These are phyloP conservation scores for Lomographa bimaculata DNA, from an alignment of 2,888 invertebrate species.

Conservation along the genomic window DNA sequence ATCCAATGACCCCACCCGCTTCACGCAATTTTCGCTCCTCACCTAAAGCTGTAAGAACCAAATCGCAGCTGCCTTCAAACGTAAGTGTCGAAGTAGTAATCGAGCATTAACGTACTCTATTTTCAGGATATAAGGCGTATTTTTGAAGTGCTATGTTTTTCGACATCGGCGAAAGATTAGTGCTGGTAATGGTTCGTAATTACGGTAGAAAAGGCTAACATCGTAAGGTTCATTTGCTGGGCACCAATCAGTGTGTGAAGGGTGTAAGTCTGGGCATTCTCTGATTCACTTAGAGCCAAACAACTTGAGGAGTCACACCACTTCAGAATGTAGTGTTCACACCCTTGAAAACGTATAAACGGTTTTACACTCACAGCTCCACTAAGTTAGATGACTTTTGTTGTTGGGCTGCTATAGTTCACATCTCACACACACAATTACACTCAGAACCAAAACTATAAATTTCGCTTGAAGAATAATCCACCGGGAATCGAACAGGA, in stretches of 20 bases:
- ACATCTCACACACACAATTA: too few species aligned
- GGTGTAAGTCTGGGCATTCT: constrained; percentile 58
- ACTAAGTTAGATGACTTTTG: too few species aligned
- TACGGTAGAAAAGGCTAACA: constrained; percentile 81
- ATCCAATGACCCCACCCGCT: constrained; percentile 11
- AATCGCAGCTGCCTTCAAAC: constrained; percentile 18
- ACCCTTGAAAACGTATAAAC: too few species aligned
- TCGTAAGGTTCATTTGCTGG: constrained; percentile 76
- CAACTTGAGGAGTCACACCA: constrained; percentile 40
- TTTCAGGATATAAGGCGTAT: constrained; percentile 40
- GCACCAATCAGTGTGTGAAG: constrained; percentile 69
- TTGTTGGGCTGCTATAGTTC: too few species aligned
- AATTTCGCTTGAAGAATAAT: too few species aligned
- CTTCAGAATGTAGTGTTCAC: constrained; percentile 3
- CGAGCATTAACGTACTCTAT: constrained; percentile 47
- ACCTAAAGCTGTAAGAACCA: constrained; percentile 29
- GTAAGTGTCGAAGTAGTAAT: constrained; percentile 7
- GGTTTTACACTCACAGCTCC: too few species aligned
- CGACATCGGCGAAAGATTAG: constrained; percentile 61
- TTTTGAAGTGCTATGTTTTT: constrained; percentile 38
- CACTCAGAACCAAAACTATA: too few species aligned
- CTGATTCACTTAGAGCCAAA: constrained; percentile 65
- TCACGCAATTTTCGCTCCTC: constrained; percentile 32
- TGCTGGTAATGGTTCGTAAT: constrained; percentile 78
- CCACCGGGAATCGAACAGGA: too few species aligned